Percentiles rank a stretch among this genome's conserved stretches.
Conservation (phyloP, 2,888 invertebrate genomes). For the Pteria penguin region DNA sequence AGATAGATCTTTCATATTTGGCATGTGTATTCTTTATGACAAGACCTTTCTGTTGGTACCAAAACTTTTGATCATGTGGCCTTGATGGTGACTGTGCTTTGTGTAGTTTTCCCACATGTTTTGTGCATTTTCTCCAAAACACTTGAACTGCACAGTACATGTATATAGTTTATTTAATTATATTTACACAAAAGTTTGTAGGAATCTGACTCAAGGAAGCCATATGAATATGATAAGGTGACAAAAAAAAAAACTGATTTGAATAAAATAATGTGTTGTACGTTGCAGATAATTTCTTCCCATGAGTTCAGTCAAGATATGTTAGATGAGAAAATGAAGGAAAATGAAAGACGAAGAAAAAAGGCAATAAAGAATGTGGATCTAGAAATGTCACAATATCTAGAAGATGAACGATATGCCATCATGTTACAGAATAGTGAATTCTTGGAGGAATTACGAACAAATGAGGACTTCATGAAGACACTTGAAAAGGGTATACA, state of each 20-base stretch:
- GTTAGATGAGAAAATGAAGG: conserved; percentile 80
- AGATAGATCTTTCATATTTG: too few relatives aligned
- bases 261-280: neutral
- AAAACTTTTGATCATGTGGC: too few relatives aligned
- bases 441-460: conserved; percentile 91
- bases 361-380: conserved; percentile 75
- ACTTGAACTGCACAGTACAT: too few relatives aligned
- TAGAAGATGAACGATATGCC: conserved; percentile 91
- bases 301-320: conserved; percentile 75
- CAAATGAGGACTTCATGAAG: conserved; percentile 92
- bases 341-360: conserved; percentile 80
- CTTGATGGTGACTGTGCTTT: too few relatives aligned
- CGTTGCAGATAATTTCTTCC: conserved; percentile 59
- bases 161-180: too few relatives aligned
- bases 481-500: conserved; percentile 87
- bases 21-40: too few relatives aligned
- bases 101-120: too few relatives aligned
- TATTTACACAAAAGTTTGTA: too few relatives aligned
- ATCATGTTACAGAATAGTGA: conserved; percentile 94
- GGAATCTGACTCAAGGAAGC: too few relatives aligned
- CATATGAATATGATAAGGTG: too few relatives aligned
- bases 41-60: too few relatives aligned
- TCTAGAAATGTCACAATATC: conserved; percentile 82
- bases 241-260: neutral
- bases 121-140: too few relatives aligned